These are phyloP conservation scores for Heteromormyrus szaboi DNA, from an alignment of 2,797 vertebrate genomes.

Conservation along the genomic window DNA sequence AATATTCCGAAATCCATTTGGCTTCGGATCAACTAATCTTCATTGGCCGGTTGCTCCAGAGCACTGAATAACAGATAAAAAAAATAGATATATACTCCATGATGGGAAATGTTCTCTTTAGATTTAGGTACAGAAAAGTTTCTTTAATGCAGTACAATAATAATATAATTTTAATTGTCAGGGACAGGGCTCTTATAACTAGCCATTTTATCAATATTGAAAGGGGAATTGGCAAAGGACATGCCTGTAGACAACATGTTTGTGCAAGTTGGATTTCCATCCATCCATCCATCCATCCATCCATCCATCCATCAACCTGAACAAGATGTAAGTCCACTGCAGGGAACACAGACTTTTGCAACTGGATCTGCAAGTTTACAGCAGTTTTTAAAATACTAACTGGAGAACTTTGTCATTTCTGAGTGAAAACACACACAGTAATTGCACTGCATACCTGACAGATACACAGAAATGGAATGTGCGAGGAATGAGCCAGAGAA, in stretches of 20 bases:
- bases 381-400: not conserved
- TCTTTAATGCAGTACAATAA: not conserved
- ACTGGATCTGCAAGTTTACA: not conserved
- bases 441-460: not conserved
- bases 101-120: not conserved
- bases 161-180: not conserved
- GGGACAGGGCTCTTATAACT: not conserved
- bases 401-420: not conserved
- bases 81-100: not conserved
- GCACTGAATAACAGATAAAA: not conserved
- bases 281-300: not conserved
- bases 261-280: not conserved
- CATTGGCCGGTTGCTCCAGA: not conserved
- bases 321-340: not conserved
- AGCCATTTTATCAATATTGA: not conserved
- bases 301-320: not conserved
- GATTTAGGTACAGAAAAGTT: not conserved
- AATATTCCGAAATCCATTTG: slow-evolving; percentile 10
- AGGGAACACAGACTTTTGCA: not conserved
- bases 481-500: not conserved
- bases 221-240: not conserved
- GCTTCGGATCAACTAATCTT: not conserved
- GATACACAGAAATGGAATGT: not conserved
- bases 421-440: not conserved
- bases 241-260: not conserved